A percentile compares a stretch with the other conserved stretches of the same genome.
phyloP scores from a whole-genome alignment of 2,113 vertebrate species.

The Oceanites oceanicus region DNA sequence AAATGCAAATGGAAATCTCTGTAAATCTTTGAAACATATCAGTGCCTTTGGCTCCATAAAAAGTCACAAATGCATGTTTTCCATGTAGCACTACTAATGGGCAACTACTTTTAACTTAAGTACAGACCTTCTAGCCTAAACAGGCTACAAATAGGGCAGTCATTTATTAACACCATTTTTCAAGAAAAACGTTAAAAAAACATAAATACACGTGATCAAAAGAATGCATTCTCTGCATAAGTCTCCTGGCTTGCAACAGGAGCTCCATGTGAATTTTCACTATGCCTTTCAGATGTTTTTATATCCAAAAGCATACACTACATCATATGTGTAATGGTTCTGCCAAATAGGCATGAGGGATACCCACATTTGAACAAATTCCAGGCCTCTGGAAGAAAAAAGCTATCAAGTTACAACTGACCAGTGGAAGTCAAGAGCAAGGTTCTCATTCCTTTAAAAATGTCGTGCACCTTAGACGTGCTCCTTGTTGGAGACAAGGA shows the following conservation, averaged over 20 bases:
- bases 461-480: not conserved
- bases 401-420: not conserved
- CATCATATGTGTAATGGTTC: fast-evolving
- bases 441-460: not conserved
- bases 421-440: not conserved
- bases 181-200: not conserved
- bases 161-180: not conserved
- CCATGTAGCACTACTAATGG: not conserved
- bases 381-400: not conserved
- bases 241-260: not conserved
- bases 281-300: not conserved
- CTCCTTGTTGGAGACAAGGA: not conserved
- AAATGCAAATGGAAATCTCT: not conserved
- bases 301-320: not conserved
- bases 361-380: not conserved
- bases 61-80: not conserved
- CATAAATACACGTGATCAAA: fast-evolving
- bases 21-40: not conserved
- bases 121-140: not conserved
- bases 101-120: not conserved
- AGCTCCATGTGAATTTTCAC: not conserved
- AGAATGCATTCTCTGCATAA: not conserved
- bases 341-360: not conserved
- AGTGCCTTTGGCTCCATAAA: not conserved
- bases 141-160: not conserved